A percentile compares a stretch with the other conserved stretches of the same genome.
phyloP scores from a whole-genome alignment of 2,888 invertebrate genomes.

The Acheta domesticus region DNA sequence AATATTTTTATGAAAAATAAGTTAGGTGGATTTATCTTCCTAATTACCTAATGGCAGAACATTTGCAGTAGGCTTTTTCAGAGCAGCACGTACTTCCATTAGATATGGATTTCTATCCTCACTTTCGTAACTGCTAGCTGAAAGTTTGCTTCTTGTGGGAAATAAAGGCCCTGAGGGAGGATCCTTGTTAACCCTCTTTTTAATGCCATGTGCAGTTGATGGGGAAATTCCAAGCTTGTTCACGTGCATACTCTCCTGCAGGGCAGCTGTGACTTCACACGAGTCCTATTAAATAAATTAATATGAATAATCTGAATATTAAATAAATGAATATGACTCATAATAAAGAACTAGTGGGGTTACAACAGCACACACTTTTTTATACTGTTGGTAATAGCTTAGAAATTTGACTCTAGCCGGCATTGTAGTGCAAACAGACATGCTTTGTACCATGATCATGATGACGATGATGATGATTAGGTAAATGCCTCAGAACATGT shows the following conservation, averaged over 20 bases:
- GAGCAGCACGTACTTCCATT: slow-evolving; percentile 27
- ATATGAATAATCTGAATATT: too few relatives aligned
- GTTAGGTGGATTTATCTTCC: too few relatives aligned
- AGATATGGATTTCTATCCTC: slow-evolving; percentile 28
- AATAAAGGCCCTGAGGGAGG: slow-evolving; percentile 23
- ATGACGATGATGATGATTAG: too few relatives aligned
- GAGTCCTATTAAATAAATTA: slow-evolving; percentile 12
- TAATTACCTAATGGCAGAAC: slow-evolving; percentile 22
- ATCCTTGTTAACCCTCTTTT: slow-evolving; percentile 27
- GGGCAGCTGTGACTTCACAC: slow-evolving; percentile 24
- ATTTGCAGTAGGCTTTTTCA: slow-evolving; percentile 29
- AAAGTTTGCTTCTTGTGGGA: background rate
- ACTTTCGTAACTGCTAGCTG: background rate
- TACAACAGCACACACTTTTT: too few relatives aligned
- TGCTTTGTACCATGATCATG: too few relatives aligned
- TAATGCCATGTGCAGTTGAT: slow-evolving; percentile 11
- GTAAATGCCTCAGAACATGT: too few relatives aligned
- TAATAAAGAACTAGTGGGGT: too few relatives aligned
- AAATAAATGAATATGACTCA: too few relatives aligned
- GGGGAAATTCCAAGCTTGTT: slow-evolving; percentile 27
- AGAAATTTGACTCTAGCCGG: too few relatives aligned
- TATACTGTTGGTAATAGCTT: too few relatives aligned
- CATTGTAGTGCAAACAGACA: too few relatives aligned
- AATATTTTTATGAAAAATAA: too few relatives aligned
- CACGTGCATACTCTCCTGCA: slow-evolving; percentile 24